Conservation (phyloP, 1,140 invertebrate species). For the Eumaeus atala region DNA sequence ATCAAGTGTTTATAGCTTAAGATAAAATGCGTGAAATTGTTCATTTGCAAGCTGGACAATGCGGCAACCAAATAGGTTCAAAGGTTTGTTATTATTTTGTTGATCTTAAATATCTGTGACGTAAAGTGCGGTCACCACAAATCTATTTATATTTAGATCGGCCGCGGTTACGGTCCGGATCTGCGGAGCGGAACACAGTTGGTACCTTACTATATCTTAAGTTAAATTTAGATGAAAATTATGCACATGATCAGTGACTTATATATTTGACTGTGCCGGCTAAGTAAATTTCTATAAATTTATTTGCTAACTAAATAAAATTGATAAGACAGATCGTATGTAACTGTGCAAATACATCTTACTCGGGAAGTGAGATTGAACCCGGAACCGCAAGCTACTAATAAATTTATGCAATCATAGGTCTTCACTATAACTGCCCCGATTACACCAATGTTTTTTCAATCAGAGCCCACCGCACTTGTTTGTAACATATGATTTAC, state of each 20-base stretch:
- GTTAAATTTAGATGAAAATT: slow-evolving; percentile 1
- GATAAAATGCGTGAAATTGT: slow-evolving; percentile 94
- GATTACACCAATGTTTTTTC: too few species aligned
- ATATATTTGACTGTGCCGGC: too few species aligned
- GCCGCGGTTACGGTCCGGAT: background rate
- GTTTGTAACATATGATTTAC: too few species aligned
- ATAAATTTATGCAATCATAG: too few species aligned
- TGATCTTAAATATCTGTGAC: slow-evolving; percentile 25
- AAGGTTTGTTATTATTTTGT: slow-evolving; percentile 79
- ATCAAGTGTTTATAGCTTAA: slow-evolving; percentile 18
- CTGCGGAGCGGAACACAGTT: background rate
- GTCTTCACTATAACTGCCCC: too few species aligned
- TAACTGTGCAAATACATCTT: too few species aligned
- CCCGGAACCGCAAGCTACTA: too few species aligned
- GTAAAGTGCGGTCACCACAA: slow-evolving; percentile 17
- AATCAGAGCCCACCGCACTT: too few species aligned
- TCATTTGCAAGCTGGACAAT: slow-evolving; percentile 94
- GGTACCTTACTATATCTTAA: background rate
- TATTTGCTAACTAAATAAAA: background rate
- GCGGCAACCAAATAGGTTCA: slow-evolving; percentile 95
- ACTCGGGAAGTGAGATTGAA: too few species aligned
- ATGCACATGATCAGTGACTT: background rate
- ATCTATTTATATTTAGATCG: slow-evolving; percentile 36
- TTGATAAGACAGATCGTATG: too few species aligned
- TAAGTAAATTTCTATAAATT: too few species aligned